phyloP scores from a whole-genome alignment of 2,888 invertebrate species.

The Beris morrisii region DNA sequence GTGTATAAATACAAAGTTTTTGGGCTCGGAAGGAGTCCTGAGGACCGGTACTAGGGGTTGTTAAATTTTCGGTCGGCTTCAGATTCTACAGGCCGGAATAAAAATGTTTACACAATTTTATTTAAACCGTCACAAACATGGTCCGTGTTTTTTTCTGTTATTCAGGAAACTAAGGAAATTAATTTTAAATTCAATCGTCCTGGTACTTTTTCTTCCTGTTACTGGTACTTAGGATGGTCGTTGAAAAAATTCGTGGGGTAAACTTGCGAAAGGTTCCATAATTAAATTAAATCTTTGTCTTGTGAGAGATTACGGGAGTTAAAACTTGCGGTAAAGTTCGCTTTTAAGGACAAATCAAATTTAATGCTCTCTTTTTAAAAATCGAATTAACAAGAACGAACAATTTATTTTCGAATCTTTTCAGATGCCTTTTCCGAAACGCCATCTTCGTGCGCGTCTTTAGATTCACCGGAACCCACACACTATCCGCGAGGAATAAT shows the following conservation, averaged over 20 bases:
- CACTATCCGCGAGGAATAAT: slow-evolving; percentile 69
- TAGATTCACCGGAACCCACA: slow-evolving; percentile 44
- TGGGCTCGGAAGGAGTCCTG: too few species aligned
- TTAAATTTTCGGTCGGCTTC: background rate
- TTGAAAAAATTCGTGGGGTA: background rate
- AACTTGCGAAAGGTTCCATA: background rate
- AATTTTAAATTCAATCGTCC: slow-evolving; percentile 17
- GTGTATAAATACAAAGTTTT: too few species aligned
- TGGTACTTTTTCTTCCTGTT: background rate
- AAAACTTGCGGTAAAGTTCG: background rate
- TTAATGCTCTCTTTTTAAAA: background rate
- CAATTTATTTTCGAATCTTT: slow-evolving; percentile 15
- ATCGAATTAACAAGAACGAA: background rate
- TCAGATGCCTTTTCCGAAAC: slow-evolving; percentile 40
- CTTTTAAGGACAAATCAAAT: background rate
- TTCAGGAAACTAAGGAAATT: background rate
- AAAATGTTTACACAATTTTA: background rate
- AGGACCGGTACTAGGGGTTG: too few species aligned
- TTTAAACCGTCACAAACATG: background rate
- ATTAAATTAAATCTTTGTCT: background rate
- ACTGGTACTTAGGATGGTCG: background rate
- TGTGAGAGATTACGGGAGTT: too few species aligned
- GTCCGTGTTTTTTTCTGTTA: background rate
- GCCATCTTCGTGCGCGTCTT: slow-evolving; percentile 41
- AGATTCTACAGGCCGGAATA: background rate